A percentile compares a stretch with the other conserved stretches of the same genome.
phyloP scores from a whole-genome alignment of 2,888 invertebrate genomes.

The Strigamia maritima region DNA sequence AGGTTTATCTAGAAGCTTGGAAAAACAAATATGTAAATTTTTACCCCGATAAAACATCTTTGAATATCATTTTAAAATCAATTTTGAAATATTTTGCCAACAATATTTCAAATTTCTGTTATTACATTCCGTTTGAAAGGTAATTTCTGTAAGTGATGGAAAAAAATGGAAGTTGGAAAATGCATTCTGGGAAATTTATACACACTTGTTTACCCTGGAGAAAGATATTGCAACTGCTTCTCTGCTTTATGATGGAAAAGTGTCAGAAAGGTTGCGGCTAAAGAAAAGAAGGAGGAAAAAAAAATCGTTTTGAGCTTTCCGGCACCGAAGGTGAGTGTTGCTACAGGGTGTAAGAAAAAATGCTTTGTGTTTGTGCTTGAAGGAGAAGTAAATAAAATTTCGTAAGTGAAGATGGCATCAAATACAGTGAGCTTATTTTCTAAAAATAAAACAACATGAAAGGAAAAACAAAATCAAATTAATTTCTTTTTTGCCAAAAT shows the following conservation, averaged over 20 bases:
- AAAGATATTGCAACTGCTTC: not conserved
- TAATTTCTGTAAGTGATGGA: not conserved
- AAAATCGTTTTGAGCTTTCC: not conserved
- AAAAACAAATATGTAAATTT: too few relatives aligned
- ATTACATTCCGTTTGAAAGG: too few relatives aligned
- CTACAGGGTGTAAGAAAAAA: not conserved
- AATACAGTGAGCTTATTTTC: not conserved
- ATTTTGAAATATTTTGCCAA: too few relatives aligned
- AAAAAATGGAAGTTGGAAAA: not conserved
- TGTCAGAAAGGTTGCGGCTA: not conserved
- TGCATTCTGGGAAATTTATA: not conserved
- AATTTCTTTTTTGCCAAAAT: not conserved
- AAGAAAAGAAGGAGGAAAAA: not conserved
- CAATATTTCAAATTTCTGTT: too few relatives aligned
- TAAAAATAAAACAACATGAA: not conserved
- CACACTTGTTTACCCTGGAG: not conserved
- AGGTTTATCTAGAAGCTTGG: too few relatives aligned
- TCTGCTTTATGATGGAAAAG: constrained; percentile 10
- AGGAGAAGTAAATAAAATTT: constrained; percentile 1
- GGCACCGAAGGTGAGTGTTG: not conserved
- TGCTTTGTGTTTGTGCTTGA: not conserved
- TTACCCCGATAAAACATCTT: too few relatives aligned
- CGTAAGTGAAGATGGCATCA: not conserved
- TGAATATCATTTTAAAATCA: too few relatives aligned
- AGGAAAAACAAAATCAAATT: not conserved